These are phyloP conservation scores for Venustaconcha ellipsiformis DNA, from an alignment of 1,140 invertebrate species.

Conservation along the genomic window DNA sequence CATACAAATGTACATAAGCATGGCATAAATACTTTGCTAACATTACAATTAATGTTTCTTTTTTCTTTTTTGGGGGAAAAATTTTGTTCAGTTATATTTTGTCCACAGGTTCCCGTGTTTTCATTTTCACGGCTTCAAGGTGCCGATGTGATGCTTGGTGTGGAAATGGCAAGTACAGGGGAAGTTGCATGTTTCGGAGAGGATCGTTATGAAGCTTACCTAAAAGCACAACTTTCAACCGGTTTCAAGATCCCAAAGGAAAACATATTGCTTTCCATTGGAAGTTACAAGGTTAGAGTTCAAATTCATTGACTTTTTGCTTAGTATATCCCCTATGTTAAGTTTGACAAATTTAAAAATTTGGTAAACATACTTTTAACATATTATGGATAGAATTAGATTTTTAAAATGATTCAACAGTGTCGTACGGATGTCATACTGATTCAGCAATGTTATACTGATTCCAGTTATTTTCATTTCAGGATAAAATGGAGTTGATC, in stretches of 20 bases:
- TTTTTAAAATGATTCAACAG: too few relatives aligned
- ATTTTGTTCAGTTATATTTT: background rate
- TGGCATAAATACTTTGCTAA: too few relatives aligned
- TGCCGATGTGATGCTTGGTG: slow-evolving; percentile 97
- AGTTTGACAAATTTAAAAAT: too few relatives aligned
- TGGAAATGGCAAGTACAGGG: slow-evolving; percentile 99
- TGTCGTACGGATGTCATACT: too few relatives aligned
- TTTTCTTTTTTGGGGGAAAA: too few relatives aligned
- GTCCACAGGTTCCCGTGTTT: slow-evolving; percentile 85
- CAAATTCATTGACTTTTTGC: background rate
- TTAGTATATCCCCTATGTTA: too few relatives aligned
- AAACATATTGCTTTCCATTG: slow-evolving; percentile 95
- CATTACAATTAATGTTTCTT: too few relatives aligned
- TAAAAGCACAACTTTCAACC: slow-evolving; percentile 97
- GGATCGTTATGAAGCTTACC: slow-evolving; percentile 96
- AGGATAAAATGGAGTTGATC: slow-evolving; percentile 74
- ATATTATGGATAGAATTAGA: too few relatives aligned
- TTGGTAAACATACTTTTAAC: too few relatives aligned
- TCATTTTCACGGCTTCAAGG: slow-evolving; percentile 95
- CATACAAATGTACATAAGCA: too few relatives aligned
- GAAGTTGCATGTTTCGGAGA: slow-evolving; percentile 99
- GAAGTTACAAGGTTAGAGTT: slow-evolving; percentile 83
- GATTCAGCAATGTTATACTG: too few relatives aligned
- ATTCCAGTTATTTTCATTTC: slow-evolving; percentile 19
- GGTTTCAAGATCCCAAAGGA: slow-evolving; percentile 96